phyloP scores from a whole-genome alignment of 2,888 invertebrate genomes.

The Aelia acuminata region DNA sequence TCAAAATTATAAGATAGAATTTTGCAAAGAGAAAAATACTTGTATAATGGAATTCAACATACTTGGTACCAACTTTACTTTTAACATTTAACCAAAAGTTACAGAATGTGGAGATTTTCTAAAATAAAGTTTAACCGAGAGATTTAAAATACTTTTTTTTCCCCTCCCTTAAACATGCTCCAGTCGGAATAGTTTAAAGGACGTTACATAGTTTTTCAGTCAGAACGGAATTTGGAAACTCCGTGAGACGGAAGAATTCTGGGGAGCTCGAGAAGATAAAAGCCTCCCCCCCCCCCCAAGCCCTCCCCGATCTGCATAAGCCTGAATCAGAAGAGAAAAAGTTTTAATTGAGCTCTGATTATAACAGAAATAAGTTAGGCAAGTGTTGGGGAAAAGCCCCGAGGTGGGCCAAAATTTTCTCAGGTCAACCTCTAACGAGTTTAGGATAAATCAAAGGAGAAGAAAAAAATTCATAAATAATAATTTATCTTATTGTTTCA shows the following conservation, averaged over 20 bases:
- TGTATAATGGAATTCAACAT: not conserved
- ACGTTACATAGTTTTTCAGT: not conserved
- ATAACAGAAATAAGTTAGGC: not conserved
- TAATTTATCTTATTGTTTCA: too few relatives aligned
- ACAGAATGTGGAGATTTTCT: not conserved
- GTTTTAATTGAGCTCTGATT: conserved; percentile 20
- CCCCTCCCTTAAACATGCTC: not conserved
- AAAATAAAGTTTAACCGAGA: not conserved
- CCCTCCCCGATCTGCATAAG: not conserved
- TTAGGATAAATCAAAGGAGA: not conserved
- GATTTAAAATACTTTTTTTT: not conserved
- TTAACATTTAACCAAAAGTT: not conserved
- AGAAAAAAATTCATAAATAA: too few relatives aligned
- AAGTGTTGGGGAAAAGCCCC: not conserved
- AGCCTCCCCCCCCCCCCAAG: not conserved
- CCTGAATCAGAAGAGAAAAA: not conserved
- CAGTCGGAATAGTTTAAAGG: not conserved
- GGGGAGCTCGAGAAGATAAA: not conserved
- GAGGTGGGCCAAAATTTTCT: not conserved
- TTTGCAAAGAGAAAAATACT: not conserved
- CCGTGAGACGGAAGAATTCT: not conserved
- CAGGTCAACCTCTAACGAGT: not conserved
- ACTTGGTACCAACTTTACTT: not conserved
- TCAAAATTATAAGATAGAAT: too few relatives aligned
- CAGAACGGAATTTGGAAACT: not conserved